Base-by-base conservation (phyloP, 2,113 vertebrate genomes). In the Garra rufa region DNA sequence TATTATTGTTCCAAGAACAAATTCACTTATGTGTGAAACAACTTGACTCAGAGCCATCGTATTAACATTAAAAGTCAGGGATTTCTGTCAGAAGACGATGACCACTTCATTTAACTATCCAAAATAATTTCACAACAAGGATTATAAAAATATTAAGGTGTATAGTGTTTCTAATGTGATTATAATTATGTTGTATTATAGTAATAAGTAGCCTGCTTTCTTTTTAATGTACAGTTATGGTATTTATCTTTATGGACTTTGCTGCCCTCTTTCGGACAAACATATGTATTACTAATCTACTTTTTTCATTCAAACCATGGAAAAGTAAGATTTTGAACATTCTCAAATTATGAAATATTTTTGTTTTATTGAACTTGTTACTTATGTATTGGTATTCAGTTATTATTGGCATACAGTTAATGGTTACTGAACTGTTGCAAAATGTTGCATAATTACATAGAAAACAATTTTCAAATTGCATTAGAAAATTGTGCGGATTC, bases 181-280 rank as follows among this genome's bases (percentile, higher is more conserved):
- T 26, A 24, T 48, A 50, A 74, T 48, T 28, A 28, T 7, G 73
- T 19, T 17, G 9, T 30, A 50, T 30, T 50, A 13, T 57, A 52
- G 10, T 19, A 34, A 21, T 11, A 34, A n/a, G 2, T 21, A 14
- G n/a, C n/a, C n/a, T n/a, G n/a, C 2, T 7, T 38, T 15, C 3
- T 38, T n/a, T 38, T n/a, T 19, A 50, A 19, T 15, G 19, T 4
- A 48, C 11, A 4, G 44, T n/a, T 26, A 55, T 30, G 30, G 7
- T 7, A 9, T 50, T 70, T 11, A 65, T 6, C 15, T 55, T 76
- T 78, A 30, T 80, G 57, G 46, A 38, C 80, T 85, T 48, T 83
- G 80, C 80, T 75, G 75, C 75, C 83, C 81, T 85, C 86, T 83
- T 48, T 26, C 82, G 86, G 86, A 83, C 26, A 44, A 74, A 14